phyloP scores from a whole-genome alignment of 2,797 vertebrate species.

The Oreochromis mossambicus region DNA sequence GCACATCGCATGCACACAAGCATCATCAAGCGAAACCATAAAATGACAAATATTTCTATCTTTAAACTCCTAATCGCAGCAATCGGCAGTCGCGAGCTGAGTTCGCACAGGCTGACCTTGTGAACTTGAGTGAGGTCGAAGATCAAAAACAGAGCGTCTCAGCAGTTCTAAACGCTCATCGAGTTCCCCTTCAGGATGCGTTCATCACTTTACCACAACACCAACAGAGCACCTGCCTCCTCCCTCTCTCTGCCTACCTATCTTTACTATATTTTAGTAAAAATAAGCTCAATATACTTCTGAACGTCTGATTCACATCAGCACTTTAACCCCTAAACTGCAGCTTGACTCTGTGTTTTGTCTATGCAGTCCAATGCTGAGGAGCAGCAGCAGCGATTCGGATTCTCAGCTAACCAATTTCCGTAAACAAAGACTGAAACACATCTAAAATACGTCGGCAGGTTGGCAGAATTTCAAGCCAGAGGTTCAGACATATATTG shows the following conservation, averaged over 20 bases:
- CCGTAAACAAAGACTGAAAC: not conserved
- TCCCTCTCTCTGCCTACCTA: not conserved
- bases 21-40: not conserved
- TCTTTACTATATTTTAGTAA: not conserved
- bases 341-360: not conserved
- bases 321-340: not conserved
- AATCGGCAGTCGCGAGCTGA: not conserved
- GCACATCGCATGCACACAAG: not conserved
- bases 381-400: not conserved
- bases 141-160: constrained; percentile 30
- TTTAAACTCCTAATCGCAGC: not conserved
- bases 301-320: not conserved
- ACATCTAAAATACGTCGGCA: not conserved
- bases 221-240: not conserved
- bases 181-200: not conserved
- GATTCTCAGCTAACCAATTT: constrained; percentile 1
- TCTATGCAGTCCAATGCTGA: not conserved
- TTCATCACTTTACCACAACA: not conserved
- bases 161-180: not conserved
- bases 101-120: constrained; percentile 32
- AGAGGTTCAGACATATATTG: constrained; percentile 36
- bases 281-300: not conserved
- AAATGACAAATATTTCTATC: not conserved
- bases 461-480: constrained; percentile 4
- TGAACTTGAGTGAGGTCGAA: constrained; percentile 48